These are phyloP conservation scores for Lepilemur septentrionalis DNA, from an alignment of 2,797 vertebrate species.

Conservation along the genomic window DNA sequence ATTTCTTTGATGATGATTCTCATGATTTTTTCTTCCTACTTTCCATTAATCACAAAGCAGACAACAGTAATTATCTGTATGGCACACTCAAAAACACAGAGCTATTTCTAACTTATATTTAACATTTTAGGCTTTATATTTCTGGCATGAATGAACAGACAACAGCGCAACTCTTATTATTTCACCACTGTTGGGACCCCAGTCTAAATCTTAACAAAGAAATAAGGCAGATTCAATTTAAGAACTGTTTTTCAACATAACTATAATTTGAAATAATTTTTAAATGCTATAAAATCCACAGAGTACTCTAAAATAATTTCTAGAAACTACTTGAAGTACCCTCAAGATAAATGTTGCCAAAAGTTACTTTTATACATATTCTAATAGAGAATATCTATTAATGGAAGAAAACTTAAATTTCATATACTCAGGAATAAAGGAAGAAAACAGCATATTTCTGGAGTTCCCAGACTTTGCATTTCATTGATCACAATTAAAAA, in stretches of 20 bases:
- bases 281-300: not conserved
- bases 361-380: not conserved
- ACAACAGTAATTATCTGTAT: not conserved
- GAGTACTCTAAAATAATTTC: not conserved
- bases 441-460: not conserved
- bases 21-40: not conserved
- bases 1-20: not conserved
- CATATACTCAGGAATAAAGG: not conserved
- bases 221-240: not conserved
- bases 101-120: not conserved
- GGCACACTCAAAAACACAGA: not conserved
- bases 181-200: not conserved
- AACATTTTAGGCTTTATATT: not conserved
- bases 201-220: not conserved
- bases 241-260: not conserved
- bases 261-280: constrained; percentile 21
- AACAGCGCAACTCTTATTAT: not conserved
- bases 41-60: not conserved
- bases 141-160: not conserved
- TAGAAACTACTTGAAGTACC: not conserved
- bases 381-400: not conserved
- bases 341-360: constrained; percentile 2
- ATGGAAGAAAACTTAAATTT: not conserved
- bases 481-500: not conserved
- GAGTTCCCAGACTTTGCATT: not conserved